Evolutionary conservation across 2,888 invertebrate species (phyloP).

Genomic region (Philopedon plagiatum): DNA sequence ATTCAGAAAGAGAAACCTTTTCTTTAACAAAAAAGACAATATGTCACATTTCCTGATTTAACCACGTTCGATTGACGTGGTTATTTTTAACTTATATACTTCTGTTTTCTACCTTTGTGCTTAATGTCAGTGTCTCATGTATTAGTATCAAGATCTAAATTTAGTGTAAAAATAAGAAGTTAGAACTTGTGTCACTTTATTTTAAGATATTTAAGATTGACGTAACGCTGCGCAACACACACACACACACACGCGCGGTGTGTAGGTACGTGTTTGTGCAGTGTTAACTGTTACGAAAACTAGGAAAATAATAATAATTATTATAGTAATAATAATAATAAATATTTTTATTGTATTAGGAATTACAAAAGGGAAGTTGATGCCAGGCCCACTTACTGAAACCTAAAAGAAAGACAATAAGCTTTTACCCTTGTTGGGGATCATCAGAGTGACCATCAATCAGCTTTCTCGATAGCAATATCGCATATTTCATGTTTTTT

Average conservation of each 20-base stretch:
- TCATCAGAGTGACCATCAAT: no score
- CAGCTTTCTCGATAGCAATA: no score
- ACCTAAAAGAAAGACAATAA: no score
- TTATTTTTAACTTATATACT: slow-evolving; percentile 12
- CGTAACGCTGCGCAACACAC: slow-evolving; percentile 1
- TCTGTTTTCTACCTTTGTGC: slow-evolving; percentile 13
- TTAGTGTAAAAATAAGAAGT: slow-evolving; percentile 13
- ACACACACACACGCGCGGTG: no score
- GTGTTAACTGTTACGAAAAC: no score
- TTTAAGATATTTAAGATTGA: slow-evolving; percentile 4
- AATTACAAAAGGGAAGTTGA: no score
- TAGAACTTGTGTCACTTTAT: slow-evolving; percentile 8
- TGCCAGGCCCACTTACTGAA: no score
- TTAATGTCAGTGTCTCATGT: slow-evolving; percentile 20
- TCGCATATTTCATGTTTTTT: no score
- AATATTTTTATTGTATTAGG: no score
- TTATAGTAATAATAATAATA: no score
- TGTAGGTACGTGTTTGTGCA: no score
- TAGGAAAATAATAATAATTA: neutral
- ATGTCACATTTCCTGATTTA: slow-evolving; percentile 7
- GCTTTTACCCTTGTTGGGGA: no score
- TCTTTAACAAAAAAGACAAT: neutral
- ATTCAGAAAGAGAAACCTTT: neutral
- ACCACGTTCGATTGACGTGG: neutral
- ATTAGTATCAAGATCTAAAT: slow-evolving; percentile 8